Conservation (phyloP, 2,113 vertebrate genomes). For the Sorex araneus region DNA sequence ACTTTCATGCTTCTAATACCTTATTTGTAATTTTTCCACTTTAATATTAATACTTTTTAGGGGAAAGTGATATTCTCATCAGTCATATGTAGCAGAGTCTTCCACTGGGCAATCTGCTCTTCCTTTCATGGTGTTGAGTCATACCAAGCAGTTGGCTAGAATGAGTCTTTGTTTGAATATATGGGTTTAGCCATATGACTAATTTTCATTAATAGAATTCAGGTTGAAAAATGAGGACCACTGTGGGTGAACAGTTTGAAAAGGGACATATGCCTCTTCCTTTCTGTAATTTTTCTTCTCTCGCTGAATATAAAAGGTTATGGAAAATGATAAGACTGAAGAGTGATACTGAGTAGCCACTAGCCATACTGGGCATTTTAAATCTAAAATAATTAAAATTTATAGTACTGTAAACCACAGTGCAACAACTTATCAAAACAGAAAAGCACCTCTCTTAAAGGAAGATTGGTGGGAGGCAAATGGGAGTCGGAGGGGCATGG, state of each 20-base stretch:
- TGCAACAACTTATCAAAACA: no score
- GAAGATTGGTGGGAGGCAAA: no score
- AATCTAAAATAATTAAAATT: constrained; percentile 54
- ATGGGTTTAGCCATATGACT: not conserved
- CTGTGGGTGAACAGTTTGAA: not conserved
- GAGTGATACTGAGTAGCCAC: not conserved
- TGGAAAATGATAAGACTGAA: not conserved
- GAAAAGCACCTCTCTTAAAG: no score
- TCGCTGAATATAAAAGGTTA: not conserved
- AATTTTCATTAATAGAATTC: constrained; percentile 2
- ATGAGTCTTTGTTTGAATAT: not conserved
- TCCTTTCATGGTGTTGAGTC: not conserved
- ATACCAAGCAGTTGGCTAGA: not conserved
- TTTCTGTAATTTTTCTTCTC: not conserved
- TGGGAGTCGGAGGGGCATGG: no score
- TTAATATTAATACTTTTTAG: constrained; percentile 13
- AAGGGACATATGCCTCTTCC: not conserved
- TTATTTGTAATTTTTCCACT: not conserved
- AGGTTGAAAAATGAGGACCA: not conserved
- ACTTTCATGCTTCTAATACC: not conserved
- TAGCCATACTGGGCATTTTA: not conserved
- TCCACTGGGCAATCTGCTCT: not conserved
- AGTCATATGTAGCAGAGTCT: not conserved
- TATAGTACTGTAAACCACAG: no score
- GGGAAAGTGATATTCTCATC: constrained; percentile 2